Evolutionary conservation across 1,140 invertebrate genomes (phyloP).

Genomic region (Druon quercuslanigerum): DNA sequence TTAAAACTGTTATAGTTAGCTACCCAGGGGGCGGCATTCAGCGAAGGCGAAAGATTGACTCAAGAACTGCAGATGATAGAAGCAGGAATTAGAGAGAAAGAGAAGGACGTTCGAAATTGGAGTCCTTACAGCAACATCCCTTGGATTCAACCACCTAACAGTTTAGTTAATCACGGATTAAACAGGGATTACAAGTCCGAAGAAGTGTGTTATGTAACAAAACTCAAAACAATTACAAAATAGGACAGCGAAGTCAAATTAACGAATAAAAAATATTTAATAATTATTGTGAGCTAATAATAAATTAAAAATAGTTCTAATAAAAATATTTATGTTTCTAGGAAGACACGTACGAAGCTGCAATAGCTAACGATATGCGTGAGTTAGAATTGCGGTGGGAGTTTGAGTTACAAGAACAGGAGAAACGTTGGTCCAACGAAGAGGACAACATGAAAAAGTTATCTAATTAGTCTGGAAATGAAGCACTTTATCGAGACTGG

Average conservation of each 20-base stretch:
- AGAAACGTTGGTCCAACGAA: constrained; percentile 80
- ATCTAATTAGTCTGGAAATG: constrained; percentile 44
- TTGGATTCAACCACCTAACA: constrained; percentile 67
- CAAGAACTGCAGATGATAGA: constrained; percentile 82
- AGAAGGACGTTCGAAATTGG: constrained; percentile 79
- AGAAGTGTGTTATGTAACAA: constrained; percentile 58
- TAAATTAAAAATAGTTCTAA: neutral
- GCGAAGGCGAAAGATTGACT: constrained; percentile 78
- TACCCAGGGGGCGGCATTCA: constrained; percentile 74
- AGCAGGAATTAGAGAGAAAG: constrained; percentile 81
- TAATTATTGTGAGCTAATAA: too few relatives aligned
- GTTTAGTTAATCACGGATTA: constrained; percentile 64
- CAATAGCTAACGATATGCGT: constrained; percentile 82
- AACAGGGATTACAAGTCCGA: constrained; percentile 66
- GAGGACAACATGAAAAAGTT: constrained; percentile 76
- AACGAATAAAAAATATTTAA: too few relatives aligned
- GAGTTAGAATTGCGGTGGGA: constrained; percentile 81
- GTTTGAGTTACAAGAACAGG: constrained; percentile 81
- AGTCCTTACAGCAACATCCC: constrained; percentile 68
- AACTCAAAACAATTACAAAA: neutral
- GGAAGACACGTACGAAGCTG: constrained; percentile 81
- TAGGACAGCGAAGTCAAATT: too few relatives aligned
- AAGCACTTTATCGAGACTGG: constrained; percentile 13
- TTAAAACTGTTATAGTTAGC: constrained; percentile 65
- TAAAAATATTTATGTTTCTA: constrained; percentile 51